Conservation (phyloP, 2,888 invertebrate species). For the Quadriops clusia region DNA sequence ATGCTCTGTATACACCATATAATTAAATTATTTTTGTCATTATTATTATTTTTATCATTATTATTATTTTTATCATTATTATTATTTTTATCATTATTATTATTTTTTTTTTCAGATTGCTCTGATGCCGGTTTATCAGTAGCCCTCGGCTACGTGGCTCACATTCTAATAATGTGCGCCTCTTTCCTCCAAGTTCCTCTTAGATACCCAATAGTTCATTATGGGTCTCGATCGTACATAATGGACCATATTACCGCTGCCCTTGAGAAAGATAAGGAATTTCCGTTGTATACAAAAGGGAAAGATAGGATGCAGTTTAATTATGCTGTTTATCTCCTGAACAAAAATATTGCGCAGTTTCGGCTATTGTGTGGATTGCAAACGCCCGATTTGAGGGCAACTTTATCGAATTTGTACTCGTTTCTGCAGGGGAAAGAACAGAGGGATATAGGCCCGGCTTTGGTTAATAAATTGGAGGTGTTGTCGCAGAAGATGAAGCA, state of each 20-base stretch:
- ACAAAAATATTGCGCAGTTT: conserved; percentile 90
- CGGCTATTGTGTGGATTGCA: conserved; percentile 63
- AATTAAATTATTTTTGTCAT: conserved; percentile 1
- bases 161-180: conserved; percentile 70
- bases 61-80: conserved; percentile 1
- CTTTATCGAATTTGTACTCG: conserved; percentile 56
- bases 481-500: conserved; percentile 4
- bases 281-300: conserved; percentile 70
- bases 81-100: conserved; percentile 33
- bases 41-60: neutral
- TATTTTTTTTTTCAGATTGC: conserved; percentile 25
- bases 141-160: conserved; percentile 80
- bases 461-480: conserved; percentile 5
- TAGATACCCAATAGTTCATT: conserved; percentile 68
- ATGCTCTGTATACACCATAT: too few species aligned
- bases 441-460: too few species aligned
- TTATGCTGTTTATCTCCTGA: conserved; percentile 83
- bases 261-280: too few species aligned
- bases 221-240: conserved; percentile 73
- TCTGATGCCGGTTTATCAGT: conserved; percentile 61
- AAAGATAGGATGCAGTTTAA: conserved; percentile 71
- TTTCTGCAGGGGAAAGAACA: conserved; percentile 21
- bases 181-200: conserved; percentile 75
- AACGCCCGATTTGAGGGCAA: conserved; percentile 63
- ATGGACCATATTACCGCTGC: conserved; percentile 62